phyloP scores from a whole-genome alignment of 2,888 invertebrate species.

The Drosophila siamana region DNA sequence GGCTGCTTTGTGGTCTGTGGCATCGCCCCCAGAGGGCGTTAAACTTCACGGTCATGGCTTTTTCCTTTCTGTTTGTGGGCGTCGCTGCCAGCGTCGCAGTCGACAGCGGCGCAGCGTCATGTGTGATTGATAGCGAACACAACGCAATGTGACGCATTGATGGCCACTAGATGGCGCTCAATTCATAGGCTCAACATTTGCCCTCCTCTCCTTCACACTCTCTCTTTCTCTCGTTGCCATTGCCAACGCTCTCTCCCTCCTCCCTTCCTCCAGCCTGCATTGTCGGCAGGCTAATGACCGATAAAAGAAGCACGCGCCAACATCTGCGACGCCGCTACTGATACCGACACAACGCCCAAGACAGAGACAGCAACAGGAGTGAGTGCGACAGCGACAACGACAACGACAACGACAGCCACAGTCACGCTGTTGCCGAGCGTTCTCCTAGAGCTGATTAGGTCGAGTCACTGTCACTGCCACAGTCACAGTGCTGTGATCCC shows the following conservation, averaged over 20 bases:
- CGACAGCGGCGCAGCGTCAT: conserved; percentile 34
- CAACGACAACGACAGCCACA: too few species aligned
- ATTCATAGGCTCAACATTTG: conserved; percentile 33
- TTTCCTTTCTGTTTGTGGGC: conserved; percentile 58
- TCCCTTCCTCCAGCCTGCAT: background rate
- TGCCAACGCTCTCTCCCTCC: background rate
- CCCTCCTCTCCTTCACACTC: background rate
- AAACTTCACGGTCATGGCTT: conserved; percentile 83
- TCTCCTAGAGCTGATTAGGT: conserved; percentile 5
- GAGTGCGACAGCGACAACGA: background rate
- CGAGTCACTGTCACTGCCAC: background rate
- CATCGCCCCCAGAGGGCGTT: conserved; percentile 74
- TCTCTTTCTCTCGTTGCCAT: conserved; percentile 3
- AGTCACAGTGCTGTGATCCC: background rate
- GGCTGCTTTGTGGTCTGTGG: conserved; percentile 28
- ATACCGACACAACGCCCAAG: background rate
- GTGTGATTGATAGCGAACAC: conserved; percentile 65
- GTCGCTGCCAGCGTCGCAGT: conserved; percentile 32
- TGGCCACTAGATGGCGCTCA: conserved; percentile 54
- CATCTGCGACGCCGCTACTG: conserved; percentile 26
- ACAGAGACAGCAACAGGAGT: background rate
- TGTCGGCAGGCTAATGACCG: conserved; percentile 73
- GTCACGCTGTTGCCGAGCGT: conserved; percentile 15
- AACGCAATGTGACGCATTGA: conserved; percentile 67
- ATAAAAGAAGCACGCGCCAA: conserved; percentile 73